phyloP scores from a whole-genome alignment of 2,113 vertebrate species.

The Lepus europaeus region DNA sequence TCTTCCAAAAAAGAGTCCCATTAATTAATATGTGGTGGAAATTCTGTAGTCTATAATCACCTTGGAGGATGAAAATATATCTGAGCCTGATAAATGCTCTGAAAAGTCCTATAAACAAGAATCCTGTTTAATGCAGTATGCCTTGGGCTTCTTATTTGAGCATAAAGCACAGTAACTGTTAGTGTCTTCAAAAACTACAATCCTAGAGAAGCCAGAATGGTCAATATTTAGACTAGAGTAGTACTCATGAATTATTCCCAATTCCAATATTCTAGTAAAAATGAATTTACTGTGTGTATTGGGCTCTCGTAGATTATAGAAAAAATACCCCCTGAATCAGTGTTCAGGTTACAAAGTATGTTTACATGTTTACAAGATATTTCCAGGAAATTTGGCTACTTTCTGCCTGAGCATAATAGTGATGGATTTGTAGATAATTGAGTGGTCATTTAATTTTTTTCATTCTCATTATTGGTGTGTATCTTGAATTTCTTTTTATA shows the following conservation, averaged over 20 bases:
- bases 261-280: neutral
- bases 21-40: neutral
- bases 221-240: neutral
- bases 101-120: conserved; percentile 1
- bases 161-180: neutral
- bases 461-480: neutral
- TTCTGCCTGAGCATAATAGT: neutral
- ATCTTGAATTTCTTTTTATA: conserved; percentile 27
- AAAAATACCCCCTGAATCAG: neutral
- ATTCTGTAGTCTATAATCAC: neutral
- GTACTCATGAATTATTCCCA: neutral
- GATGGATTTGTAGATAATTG: neutral
- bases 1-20: neutral
- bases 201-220: neutral
- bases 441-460: neutral
- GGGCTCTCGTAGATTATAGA: neutral
- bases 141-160: neutral
- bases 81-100: conserved; percentile 10
- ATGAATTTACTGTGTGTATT: neutral
- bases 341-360: neutral
- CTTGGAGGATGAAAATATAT: neutral
- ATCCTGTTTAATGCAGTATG: conserved; percentile 19
- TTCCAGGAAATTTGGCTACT: neutral
- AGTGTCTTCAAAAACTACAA: neutral
- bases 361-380: neutral